Base-by-base conservation (phyloP, 2,888 invertebrate genomes). In the Sinhomidia bicolor region DNA sequence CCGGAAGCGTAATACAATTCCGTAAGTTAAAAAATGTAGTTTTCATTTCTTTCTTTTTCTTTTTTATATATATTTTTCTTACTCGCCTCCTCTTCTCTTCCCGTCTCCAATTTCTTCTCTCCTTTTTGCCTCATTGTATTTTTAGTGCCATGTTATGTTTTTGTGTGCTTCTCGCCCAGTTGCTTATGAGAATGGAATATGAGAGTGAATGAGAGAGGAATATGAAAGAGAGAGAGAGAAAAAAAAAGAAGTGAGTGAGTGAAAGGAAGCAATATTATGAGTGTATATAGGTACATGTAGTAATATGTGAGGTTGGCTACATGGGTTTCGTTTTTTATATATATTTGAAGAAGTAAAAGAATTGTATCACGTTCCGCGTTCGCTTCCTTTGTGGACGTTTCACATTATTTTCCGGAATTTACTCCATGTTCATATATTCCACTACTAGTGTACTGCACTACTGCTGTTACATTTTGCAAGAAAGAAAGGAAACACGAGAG, bases 291-390 rank as follows among this genome's bases (percentile, higher is more conserved):
- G n/a, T n/a, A n/a, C n/a, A n/a, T n/a, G 47, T 47, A 47, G 41
- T 68, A 76, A 78, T 78, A 78, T 78, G 54, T 76, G 51, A 6
- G 26, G n/a, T 14, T 76, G 26, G 51, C n/a, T n/a, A n/a, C n/a
- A n/a, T n/a, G n/a, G n/a, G n/a, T 29, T 32, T 36, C 36, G n/a
- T 65, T 32, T 78, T 57, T n/a, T n/a, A n/a, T n/a, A n/a, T n/a
- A n/a, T 47, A 47, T 57, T 78, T 57, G 29, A n/a, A 14, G 14
- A 36, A 54, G 76, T 1, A n/a, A 57, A 20, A 54, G 57, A 12
- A 78, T 36, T 78, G 78, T 57, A 57, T 78, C 78, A 78, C 78
- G 78, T 74, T 74, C 57, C 78, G 57, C 78, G 57, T 36, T 78
- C 32, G 32, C 78, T 57, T 36, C 57, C 36, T 74, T 78, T 78